Evolutionary conservation across 2,113 vertebrate genomes (phyloP).

Genomic region (Tenebrosternarchus preto): DNA sequence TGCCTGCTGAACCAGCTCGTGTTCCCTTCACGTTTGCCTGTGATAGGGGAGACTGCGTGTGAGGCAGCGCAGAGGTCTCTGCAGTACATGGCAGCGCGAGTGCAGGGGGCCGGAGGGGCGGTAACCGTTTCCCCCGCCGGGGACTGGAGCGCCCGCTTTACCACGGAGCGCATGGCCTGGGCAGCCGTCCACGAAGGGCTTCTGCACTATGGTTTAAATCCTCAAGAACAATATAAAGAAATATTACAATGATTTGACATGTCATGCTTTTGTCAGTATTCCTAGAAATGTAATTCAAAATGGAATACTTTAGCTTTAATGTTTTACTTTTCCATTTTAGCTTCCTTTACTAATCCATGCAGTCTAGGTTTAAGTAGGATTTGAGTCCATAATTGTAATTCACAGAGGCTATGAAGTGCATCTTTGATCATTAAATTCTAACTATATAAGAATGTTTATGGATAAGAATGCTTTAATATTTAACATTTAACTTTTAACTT

Average conservation of each 20-base stretch:
- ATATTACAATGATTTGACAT: background rate
- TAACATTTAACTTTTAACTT: no score
- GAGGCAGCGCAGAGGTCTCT: constrained; percentile 64
- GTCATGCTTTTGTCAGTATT: background rate
- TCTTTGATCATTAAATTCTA: no score
- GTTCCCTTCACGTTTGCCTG: constrained; percentile 30
- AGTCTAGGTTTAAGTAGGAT: background rate
- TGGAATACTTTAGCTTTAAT: background rate
- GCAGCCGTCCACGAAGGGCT: constrained; percentile 58
- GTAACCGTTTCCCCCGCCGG: constrained; percentile 67
- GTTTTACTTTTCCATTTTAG: background rate
- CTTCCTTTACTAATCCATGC: background rate
- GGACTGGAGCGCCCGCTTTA: constrained; percentile 72
- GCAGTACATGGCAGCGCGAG: constrained; percentile 68
- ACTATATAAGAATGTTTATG: background rate
- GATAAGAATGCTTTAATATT: background rate
- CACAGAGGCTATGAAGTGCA: no score
- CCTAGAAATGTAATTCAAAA: no score
- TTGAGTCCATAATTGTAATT: background rate
- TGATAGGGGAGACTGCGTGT: constrained; percentile 61
- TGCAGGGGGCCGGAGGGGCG: constrained; percentile 70
- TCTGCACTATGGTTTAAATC: constrained; percentile 71
- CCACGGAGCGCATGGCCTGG: constrained; percentile 71
- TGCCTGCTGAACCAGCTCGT: constrained; percentile 2
- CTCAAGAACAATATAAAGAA: constrained; percentile 60